Evolutionary conservation across 64 coral and sea anemone genomes (phyloP), one percentile per base, ranked within the genome.

Genomic region (Montipora sp.): DNA sequence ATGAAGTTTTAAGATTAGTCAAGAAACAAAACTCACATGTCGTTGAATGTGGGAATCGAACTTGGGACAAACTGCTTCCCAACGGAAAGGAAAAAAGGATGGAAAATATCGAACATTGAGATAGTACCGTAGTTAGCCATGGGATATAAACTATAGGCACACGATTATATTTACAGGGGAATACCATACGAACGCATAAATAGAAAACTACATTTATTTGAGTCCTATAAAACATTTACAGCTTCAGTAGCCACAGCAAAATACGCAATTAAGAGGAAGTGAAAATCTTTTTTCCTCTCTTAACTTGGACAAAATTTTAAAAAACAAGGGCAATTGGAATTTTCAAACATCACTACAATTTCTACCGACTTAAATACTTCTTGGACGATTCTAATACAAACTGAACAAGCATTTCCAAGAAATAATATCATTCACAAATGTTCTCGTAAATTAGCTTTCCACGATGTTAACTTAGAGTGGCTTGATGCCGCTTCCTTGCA

Each of bases 321-420:
- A 8, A 71, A 50, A 46, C 47, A 23, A 22, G 59, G 7, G 12
- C 73, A 6, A 7, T 47, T 21, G 5, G 67, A 67, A 61, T 43
- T 1, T 63, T 59, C 80, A 47, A 66, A 67, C 59, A 12, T 63
- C 1, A 50, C 21, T 11, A 83, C 59, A 83, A 81, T 83, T 81
- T 60, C 66, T 83, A 47, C 67, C 59, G 47, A 83, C 82, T 85
- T 85, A 85, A 85, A 85, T 85, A 85, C 44, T 24, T 85, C 46
- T 7, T 61, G 58, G 20, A 57, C 45, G 48, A 80, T 55, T 80
- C 77, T 53, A 47, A 53, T 55, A 21, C 59, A 67, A 83, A 83
- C 59, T 67, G 13, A 67, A 83, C 65, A 71, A 24, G 66, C 19
- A 49, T 50, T 71, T 71, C 47, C 61, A 85, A 70, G 43, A 85